Evolutionary conservation across 1,140 invertebrate genomes (phyloP), one percentile per base, ranked within the genome.

Genomic region (Lepidostoma basale): DNA sequence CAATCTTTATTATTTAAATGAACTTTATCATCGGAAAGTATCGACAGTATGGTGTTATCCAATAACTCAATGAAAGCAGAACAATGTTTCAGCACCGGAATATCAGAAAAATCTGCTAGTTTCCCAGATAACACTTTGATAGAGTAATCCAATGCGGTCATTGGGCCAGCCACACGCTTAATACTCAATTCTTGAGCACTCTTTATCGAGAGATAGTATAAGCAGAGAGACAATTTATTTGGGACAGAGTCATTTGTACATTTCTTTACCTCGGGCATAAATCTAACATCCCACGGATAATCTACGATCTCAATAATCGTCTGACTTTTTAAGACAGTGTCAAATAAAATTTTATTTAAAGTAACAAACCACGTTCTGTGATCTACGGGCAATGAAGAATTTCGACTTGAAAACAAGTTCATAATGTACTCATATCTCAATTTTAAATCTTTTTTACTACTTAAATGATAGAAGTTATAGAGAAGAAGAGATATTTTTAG

Each of bases 81-180:
- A 69, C 83, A 86, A 56, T 80, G 68, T 33, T 77, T 81, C 30
- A 87, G 74, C 10, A 87, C 74, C 1, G 84, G 82, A 73, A 85
- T 81, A 52, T 85, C 77, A 2, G 75, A 73, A 44, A 85, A 82
- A 60, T 82, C 80, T 16, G 83, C 78, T 1, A 78, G 75, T 10
- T 84, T 80, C 25, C 76, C 74, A 4, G 74, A 56, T 18, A 67
- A 42, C 16, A 83, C 75, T 6, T 77, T 78, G 16, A 75, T 75
- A 0, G 80, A 82, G 74, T 83, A 83, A 62, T 81, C 74, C 0
- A 80, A 33, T 8, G 77, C 76, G 28, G 78, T 77, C 56, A 81
- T 77, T 16, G 33, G 20, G 8, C 36, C 39, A 36, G 73, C 36
- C 26, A 10, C 36, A 33, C 26, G 22, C 16, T 39, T 16, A 12